A percentile compares a stretch with the other conserved stretches of the same genome.
These are phyloP conservation scores for Micoletzkya japonica DNA, from an alignment of 2,888 invertebrate species.

Conservation along the genomic window DNA sequence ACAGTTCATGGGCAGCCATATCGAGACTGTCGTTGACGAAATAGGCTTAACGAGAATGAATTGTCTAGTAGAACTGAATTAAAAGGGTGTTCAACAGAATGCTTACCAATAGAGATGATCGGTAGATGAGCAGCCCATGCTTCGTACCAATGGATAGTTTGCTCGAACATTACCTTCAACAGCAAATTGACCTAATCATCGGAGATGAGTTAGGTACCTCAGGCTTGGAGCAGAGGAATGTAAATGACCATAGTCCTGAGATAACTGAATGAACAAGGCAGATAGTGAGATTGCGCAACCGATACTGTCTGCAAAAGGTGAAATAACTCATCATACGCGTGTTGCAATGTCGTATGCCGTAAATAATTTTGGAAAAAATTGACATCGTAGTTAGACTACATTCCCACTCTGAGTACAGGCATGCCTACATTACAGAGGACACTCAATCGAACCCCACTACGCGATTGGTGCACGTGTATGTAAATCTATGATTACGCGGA, in stretches of 20 bases:
- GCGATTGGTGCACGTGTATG: no score
- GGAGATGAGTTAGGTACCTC: background rate
- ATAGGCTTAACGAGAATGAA: constrained; percentile 47
- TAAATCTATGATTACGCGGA: background rate
- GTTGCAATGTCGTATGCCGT: no score
- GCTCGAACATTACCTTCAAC: constrained; percentile 44
- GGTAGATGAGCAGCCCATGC: constrained; percentile 44
- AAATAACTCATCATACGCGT: no score
- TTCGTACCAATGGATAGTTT: constrained; percentile 46
- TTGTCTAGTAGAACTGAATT: no score
- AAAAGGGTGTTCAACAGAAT: no score
- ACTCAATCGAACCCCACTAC: no score
- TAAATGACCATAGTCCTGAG: constrained; percentile 43
- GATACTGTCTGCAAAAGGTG: constrained; percentile 49
- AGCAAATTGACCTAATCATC: no score
- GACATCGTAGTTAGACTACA: no score
- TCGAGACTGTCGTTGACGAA: constrained; percentile 57
- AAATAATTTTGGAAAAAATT: no score
- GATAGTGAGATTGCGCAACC: constrained; percentile 53
- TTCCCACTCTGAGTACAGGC: no score
- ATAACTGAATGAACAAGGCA: constrained; percentile 53
- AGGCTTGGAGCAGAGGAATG: constrained; percentile 36
- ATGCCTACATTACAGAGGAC: no score
- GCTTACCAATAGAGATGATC: constrained; percentile 47
- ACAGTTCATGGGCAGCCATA: constrained; percentile 53